These are phyloP conservation scores for Aproaerema taeniolella DNA, from an alignment of 2,888 invertebrate genomes.

Conservation along the genomic window DNA sequence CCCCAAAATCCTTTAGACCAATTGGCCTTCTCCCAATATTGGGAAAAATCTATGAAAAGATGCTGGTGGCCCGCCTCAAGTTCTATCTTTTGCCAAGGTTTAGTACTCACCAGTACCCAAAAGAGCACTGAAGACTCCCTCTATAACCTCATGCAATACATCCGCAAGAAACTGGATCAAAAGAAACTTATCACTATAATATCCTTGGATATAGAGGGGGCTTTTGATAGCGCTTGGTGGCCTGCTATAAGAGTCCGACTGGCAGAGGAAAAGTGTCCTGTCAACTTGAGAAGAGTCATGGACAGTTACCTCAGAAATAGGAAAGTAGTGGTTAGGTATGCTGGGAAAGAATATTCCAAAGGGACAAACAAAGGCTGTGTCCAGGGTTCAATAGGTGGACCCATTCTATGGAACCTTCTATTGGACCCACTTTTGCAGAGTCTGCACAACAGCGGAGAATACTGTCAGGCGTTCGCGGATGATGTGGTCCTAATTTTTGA, in stretches of 20 bases:
- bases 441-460: background rate
- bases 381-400: constrained; percentile 1
- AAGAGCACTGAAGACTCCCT: constrained; percentile 5
- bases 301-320: constrained; percentile 8
- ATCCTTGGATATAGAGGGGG: constrained; percentile 5
- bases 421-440: background rate
- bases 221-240: constrained; percentile 15
- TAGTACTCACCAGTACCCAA: constrained; percentile 2
- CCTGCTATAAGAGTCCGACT: constrained; percentile 13
- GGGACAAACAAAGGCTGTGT: background rate
- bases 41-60: constrained; percentile 1
- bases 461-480: constrained; percentile 3
- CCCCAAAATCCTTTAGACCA: background rate
- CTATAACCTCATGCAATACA: constrained; percentile 7
- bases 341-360: background rate
- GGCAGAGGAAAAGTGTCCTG: constrained; percentile 12
- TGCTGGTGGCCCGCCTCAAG: background rate
- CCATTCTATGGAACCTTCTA: background rate
- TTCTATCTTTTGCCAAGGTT: background rate
- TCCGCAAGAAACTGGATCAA: background rate
- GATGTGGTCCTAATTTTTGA: background rate
- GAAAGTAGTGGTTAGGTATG: background rate
- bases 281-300: constrained; percentile 9
- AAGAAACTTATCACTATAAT: background rate
- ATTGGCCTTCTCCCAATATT: background rate